Conservation (phyloP, 2,113 vertebrate genomes). For the Crypturellus undulatus region DNA sequence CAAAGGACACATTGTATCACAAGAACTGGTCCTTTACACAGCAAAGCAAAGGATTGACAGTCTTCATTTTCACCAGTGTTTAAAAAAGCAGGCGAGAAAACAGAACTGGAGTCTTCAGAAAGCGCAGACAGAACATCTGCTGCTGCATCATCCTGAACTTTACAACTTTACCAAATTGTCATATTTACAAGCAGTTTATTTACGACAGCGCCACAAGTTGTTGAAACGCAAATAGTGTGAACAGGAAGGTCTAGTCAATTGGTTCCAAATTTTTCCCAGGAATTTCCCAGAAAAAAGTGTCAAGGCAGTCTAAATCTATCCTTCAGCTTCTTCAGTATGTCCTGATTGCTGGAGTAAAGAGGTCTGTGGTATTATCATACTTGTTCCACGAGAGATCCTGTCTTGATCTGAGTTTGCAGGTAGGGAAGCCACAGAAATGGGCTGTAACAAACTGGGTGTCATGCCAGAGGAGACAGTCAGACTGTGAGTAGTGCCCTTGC, state of each 20-base stretch:
- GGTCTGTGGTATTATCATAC: slow-evolving; percentile 85
- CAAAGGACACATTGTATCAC: slow-evolving; percentile 58
- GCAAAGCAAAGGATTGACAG: slow-evolving; percentile 34
- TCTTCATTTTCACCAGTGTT: slow-evolving; percentile 67
- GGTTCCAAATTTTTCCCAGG: slow-evolving; percentile 25
- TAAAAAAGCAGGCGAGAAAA: slow-evolving; percentile 57
- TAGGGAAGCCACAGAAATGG: slow-evolving; percentile 82
- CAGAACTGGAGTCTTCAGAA: slow-evolving; percentile 34
- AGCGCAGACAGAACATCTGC: neutral
- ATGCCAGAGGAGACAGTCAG: slow-evolving; percentile 89
- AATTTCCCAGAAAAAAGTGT: slow-evolving; percentile 1
- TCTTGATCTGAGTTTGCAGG: slow-evolving; percentile 85
- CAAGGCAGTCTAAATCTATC: slow-evolving; percentile 72
- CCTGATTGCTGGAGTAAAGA: slow-evolving; percentile 84
- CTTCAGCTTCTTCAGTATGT: slow-evolving; percentile 92
- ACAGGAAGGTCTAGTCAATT: slow-evolving; percentile 42
- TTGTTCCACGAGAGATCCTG: slow-evolving; percentile 84
- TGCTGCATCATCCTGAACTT: slow-evolving; percentile 54
- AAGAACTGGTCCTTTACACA: slow-evolving; percentile 57
- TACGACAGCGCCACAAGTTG: slow-evolving; percentile 11
- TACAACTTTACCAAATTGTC: slow-evolving; percentile 29
- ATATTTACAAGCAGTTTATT: slow-evolving; percentile 16
- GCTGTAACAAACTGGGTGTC: slow-evolving; percentile 82
- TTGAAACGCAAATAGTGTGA: slow-evolving; percentile 28
- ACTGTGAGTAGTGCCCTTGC: slow-evolving; percentile 87